Conservation (phyloP, 2,113 vertebrate species). For the Gobio gobio region DNA sequence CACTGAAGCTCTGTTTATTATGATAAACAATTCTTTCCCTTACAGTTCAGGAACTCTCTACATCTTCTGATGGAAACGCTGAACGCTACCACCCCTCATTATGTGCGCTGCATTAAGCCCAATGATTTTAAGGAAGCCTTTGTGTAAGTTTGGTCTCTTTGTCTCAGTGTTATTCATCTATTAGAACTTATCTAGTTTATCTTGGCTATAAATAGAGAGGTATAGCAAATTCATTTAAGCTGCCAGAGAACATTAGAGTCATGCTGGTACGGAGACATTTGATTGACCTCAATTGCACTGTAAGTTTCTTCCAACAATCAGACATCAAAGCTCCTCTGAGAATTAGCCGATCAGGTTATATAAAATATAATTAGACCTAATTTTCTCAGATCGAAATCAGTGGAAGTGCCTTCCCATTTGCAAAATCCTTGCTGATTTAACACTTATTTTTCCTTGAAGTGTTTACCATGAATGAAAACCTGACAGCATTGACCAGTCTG, state of each 20-base stretch:
- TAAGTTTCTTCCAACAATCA: background rate
- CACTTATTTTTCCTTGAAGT: background rate
- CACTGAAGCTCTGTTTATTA: background rate
- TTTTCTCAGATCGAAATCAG: background rate
- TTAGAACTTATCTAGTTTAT: slow-evolving; percentile 11
- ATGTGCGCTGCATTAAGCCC: slow-evolving; percentile 96
- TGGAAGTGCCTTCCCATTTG: background rate
- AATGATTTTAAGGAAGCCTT: slow-evolving; percentile 90
- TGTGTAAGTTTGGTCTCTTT: slow-evolving; percentile 78
- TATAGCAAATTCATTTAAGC: background rate
- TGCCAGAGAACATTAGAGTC: slow-evolving; percentile 25
- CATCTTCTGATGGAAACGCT: slow-evolving; percentile 94
- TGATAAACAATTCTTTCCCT: slow-evolving; percentile 4
- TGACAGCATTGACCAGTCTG: background rate
- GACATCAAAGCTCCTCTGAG: background rate
- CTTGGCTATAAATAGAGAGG: background rate
- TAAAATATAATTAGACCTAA: background rate
- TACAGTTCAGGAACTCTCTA: slow-evolving; percentile 90
- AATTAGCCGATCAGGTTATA: background rate
- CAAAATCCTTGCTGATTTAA: background rate
- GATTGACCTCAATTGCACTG: background rate
- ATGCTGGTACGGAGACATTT: slow-evolving; percentile 4
- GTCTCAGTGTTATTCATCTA: background rate
- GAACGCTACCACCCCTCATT: slow-evolving; percentile 93
- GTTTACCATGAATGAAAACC: background rate